A percentile compares a stretch with the other conserved stretches of the same genome.
phyloP scores from a whole-genome alignment of 2,888 invertebrate species.

The Macropis europaea region DNA sequence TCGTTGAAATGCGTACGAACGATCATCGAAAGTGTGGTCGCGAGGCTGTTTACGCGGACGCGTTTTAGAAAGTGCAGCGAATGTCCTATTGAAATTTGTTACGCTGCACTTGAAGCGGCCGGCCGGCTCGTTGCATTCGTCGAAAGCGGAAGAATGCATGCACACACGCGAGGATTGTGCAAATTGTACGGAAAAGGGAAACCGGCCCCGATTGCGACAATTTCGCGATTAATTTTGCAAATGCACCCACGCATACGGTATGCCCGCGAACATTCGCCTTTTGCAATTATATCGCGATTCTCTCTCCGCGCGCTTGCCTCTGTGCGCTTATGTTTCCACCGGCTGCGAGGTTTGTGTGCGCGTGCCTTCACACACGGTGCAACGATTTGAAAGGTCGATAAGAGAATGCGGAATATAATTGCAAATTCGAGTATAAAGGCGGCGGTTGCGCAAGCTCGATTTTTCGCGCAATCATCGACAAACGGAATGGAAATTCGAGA shows the following conservation, averaged over 20 bases:
- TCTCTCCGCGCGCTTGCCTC: constrained; percentile 51
- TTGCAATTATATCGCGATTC: constrained; percentile 73
- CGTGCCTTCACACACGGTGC: constrained; percentile 22
- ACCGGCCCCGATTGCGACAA: constrained; percentile 38
- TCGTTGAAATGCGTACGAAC: too few species aligned
- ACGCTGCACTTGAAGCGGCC: constrained; percentile 19
- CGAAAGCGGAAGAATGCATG: constrained; percentile 25
- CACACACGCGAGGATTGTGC: not conserved
- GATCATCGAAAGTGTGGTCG: too few species aligned
- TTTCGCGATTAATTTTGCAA: constrained; percentile 62
- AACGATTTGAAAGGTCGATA: constrained; percentile 75
- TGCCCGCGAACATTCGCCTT: constrained; percentile 46
- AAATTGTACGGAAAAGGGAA: not conserved
- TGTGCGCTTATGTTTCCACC: too few species aligned
- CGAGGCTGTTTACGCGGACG: too few species aligned
- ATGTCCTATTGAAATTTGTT: not conserved
- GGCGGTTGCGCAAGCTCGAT: constrained; percentile 33
- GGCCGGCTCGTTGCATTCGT: not conserved
- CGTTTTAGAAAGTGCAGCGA: not conserved
- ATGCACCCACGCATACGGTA: not conserved
- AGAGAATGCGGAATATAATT: constrained; percentile 72
- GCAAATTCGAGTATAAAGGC: constrained; percentile 68
- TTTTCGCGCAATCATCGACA: constrained; percentile 9
- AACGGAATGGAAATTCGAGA: not conserved
- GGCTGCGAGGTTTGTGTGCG: constrained; percentile 27